Evolutionary conservation across 2,888 invertebrate genomes (phyloP).

Genomic region (Tetrapedia diversipes): DNA sequence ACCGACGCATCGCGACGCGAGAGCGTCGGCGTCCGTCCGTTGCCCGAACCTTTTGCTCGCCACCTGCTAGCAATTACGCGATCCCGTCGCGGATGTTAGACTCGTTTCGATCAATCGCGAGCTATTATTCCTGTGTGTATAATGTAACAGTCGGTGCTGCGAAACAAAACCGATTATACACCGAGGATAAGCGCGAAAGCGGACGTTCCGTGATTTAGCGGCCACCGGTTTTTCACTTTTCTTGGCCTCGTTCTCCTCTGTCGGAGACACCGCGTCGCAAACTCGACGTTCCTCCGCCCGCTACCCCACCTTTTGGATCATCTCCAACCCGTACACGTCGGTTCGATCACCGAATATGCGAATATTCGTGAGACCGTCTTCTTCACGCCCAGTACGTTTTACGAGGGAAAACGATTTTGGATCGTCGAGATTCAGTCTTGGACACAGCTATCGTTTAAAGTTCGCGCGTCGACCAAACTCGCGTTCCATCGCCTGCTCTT

Average conservation of each 20-base stretch:
- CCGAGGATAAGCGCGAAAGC: too few species aligned
- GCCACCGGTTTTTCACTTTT: background rate
- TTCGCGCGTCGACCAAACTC: background rate
- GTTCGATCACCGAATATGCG: too few species aligned
- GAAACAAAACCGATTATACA: too few species aligned
- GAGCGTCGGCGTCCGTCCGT: background rate
- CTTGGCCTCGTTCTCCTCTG: background rate
- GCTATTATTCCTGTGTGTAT: too few species aligned
- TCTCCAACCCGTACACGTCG: slow-evolving; percentile 1
- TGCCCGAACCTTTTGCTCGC: slow-evolving; percentile 32
- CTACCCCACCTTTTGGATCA: slow-evolving; percentile 4
- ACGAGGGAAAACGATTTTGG: too few species aligned
- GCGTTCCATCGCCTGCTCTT: background rate
- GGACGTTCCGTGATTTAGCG: too few species aligned
- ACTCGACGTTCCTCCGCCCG: background rate
- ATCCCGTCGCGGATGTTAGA: slow-evolving; percentile 21
- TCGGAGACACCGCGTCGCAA: background rate
- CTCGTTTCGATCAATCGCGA: background rate
- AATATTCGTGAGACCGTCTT: slow-evolving; percentile 9
- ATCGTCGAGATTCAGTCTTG: background rate
- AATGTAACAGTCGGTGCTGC: too few species aligned
- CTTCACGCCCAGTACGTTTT: too few species aligned
- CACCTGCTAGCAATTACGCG: slow-evolving; percentile 68
- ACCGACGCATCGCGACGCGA: too few species aligned
- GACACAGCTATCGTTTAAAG: slow-evolving; percentile 28